Percentiles rank a stretch among this genome's conserved stretches.
Conservation (phyloP, 1,140 invertebrate genomes). For the Seison nebaliae region DNA sequence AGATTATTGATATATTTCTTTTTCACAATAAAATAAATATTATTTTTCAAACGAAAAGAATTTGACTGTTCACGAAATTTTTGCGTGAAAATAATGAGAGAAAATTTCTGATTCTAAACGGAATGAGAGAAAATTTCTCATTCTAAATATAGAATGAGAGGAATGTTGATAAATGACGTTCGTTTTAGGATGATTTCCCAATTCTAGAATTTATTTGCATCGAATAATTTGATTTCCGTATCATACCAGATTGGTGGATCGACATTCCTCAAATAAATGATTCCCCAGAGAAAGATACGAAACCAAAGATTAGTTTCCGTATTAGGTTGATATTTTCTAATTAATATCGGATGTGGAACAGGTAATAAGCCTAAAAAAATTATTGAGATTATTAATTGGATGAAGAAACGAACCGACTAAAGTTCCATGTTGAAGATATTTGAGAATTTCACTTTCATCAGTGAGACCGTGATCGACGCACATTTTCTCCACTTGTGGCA, state of each 20-base stretch:
- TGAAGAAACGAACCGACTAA: too few species aligned
- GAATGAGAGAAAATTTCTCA: neutral
- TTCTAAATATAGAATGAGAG: neutral
- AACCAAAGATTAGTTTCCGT: constrained; percentile 93
- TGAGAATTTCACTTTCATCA: constrained; percentile 93
- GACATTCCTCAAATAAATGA: constrained; percentile 88
- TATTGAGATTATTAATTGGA: too few species aligned
- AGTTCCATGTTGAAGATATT: constrained; percentile 93
- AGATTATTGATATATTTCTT: too few species aligned
- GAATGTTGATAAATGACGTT: neutral
- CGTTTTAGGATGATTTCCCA: constrained; percentile 30
- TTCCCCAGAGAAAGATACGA: constrained; percentile 93
- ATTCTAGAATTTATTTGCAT: too few species aligned
- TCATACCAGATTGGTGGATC: constrained; percentile 98
- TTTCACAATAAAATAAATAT: too few species aligned
- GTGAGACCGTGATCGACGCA: constrained; percentile 97
- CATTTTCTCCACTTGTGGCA: constrained; percentile 97
- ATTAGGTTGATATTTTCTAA: constrained; percentile 93
- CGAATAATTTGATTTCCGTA: constrained; percentile 90
- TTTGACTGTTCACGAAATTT: too few species aligned
- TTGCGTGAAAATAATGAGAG: neutral
- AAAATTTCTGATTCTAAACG: neutral
- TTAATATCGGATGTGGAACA: constrained; percentile 92
- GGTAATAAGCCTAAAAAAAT: too few species aligned
- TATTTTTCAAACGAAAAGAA: too few species aligned